Percentiles rank a stretch among this genome's conserved stretches.
These are phyloP conservation scores for Ondatra zibethicus DNA, from an alignment of 2,113 vertebrate species.

Conservation along the genomic window DNA sequence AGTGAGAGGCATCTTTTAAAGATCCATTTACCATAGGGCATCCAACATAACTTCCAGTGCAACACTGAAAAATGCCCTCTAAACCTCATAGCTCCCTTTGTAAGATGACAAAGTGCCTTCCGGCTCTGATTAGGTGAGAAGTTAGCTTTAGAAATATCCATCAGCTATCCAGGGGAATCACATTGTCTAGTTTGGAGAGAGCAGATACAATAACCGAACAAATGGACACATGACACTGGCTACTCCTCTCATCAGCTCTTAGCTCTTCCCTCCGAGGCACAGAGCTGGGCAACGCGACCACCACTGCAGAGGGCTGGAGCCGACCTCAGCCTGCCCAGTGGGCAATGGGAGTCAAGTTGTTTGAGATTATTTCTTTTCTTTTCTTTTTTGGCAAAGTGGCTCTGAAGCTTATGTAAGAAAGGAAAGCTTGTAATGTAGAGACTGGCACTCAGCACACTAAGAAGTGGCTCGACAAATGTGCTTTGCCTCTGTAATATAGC, in stretches of 20 bases:
- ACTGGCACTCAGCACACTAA: not conserved
- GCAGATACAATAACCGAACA: not conserved
- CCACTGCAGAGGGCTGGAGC: not conserved
- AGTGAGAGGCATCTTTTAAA: not conserved
- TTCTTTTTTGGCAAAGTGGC: not conserved
- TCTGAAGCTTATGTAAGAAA: not conserved
- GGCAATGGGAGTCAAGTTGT: not conserved
- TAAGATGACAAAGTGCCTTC: not conserved
- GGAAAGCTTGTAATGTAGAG: not conserved
- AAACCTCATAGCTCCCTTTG: not conserved
- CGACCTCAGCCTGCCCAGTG: too few species aligned
- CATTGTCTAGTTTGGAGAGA: not conserved
- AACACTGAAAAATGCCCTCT: not conserved
- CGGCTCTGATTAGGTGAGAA: not conserved
- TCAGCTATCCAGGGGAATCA: not conserved
- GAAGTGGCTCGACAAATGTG: not conserved
- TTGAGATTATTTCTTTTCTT: not conserved
- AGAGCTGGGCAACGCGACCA: fast-evolving
- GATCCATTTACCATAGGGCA: not conserved
- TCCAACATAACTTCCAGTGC: not conserved
- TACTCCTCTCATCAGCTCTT: not conserved
- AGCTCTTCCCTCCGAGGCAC: fast-evolving
- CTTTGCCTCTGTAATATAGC: not conserved
- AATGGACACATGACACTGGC: not conserved
- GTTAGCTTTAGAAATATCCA: not conserved